Evolutionary conservation across 2,113 vertebrate genomes (phyloP).

Genomic region (Lamprologus lemairii): DNA sequence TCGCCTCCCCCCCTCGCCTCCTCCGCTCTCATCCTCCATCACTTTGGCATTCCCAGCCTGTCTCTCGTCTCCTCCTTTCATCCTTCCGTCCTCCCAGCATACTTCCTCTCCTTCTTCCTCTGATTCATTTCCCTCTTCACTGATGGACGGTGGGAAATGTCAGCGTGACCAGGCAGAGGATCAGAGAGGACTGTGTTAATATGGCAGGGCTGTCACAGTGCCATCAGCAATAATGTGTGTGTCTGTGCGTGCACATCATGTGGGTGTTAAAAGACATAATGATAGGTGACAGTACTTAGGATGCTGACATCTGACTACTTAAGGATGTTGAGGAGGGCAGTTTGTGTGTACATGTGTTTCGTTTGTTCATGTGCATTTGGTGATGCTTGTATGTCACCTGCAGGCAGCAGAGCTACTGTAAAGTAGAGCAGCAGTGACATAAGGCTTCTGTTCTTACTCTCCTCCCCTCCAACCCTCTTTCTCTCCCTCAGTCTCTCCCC

Average conservation of each 20-base stretch:
- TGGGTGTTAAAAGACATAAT: conserved; percentile 49
- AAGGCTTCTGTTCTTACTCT: conserved; percentile 31
- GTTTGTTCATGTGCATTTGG: conserved; percentile 8
- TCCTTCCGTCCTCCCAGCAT: conserved; percentile 19
- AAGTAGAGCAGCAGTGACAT: conserved; percentile 57
- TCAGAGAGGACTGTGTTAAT: conserved; percentile 47
- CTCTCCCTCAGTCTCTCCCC: neutral
- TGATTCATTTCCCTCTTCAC: conserved; percentile 36
- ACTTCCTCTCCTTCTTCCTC: conserved; percentile 25
- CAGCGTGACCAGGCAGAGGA: conserved; percentile 42
- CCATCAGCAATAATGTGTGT: conserved; percentile 1
- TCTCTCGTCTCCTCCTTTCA: conserved; percentile 25
- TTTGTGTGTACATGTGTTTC: neutral
- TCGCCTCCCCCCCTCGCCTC: neutral
- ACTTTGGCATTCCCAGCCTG: conserved; percentile 43
- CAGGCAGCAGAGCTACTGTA: conserved; percentile 31
- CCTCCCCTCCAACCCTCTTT: neutral
- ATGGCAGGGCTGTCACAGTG: conserved; percentile 32
- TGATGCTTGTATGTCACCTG: conserved; percentile 35
- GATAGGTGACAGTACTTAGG: conserved; percentile 42
- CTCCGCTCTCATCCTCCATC: conserved; percentile 10
- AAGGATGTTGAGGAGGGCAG: conserved; percentile 6
- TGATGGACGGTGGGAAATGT: conserved; percentile 51
- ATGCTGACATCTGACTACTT: conserved; percentile 27
- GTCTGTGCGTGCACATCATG: neutral